Base-by-base conservation (phyloP, 2,888 invertebrate species). In the Ametastegia equiseti region DNA sequence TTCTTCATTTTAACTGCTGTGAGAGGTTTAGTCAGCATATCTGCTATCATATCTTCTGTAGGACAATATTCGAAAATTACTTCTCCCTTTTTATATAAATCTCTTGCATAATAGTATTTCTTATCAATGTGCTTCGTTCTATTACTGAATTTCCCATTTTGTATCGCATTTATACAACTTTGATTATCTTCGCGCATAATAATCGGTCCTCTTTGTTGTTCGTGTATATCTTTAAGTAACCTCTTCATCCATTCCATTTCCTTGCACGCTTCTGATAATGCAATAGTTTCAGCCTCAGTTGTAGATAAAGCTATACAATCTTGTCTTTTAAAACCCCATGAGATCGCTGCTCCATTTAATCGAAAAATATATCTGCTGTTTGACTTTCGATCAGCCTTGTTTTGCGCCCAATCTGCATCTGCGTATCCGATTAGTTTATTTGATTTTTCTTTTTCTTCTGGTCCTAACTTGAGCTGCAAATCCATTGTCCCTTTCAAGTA, bases 231-330 rank as follows among this genome's bases (percentile, higher is more conserved):
- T 42, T 69, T 2, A 6, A 69, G 45, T 69, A 69, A 23, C 19
- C 33, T 69, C 19, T 11, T 19, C 7, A 69, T 69, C 69, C 69
- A 45, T 42, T 15, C 45, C 2, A 11, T 42, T 3, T 69, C 69
- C 42, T 45, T n/a, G 19, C 69, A 69, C 6, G 69, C 23, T 19
- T 69, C 69, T 42, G 42, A 7, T 2, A 69, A 11, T 7, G 69
- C 69, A 7, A 69, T 69, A 23, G 42, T 36, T 19, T 69, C 69
- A n/a, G 69, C 69, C 42, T 69, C 69, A 6, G 69, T 69, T 11
- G 69, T n/a, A 42, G 69, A 69, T 23, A 69, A 80, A 42, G 86
- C 77, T 9, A 86, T 84, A 39, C 81, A 82, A 15, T 42, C 45
- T 47, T 81, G 82, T 60, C 73, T 83, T 65, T 78, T 69, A 77